Conservation (phyloP, 1,140 invertebrate species). For the Vollenhovia emeryi region DNA sequence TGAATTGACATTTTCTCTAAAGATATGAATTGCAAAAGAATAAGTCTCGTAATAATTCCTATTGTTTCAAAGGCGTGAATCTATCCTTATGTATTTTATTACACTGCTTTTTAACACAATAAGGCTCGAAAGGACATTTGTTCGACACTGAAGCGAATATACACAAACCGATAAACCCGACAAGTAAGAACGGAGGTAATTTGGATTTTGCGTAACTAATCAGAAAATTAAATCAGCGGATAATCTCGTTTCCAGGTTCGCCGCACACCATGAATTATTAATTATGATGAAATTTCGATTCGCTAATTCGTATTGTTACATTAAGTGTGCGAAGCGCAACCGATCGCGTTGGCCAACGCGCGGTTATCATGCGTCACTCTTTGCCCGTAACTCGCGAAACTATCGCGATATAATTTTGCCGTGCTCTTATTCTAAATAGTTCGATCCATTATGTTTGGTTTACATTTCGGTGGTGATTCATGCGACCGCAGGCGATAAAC, state of each 20-base stretch:
- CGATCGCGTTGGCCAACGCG: background rate
- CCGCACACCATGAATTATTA: constrained; percentile 9
- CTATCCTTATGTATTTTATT: background rate
- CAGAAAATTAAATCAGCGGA: background rate
- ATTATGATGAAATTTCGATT: constrained; percentile 39
- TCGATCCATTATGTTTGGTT: constrained; percentile 34
- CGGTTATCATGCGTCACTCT: background rate
- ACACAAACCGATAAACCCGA: background rate
- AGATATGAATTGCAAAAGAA: background rate
- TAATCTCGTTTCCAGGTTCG: constrained; percentile 7
- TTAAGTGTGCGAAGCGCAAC: background rate
- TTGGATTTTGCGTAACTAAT: constrained; percentile 11
- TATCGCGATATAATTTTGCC: constrained; percentile 31
- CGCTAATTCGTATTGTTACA: constrained; percentile 16
- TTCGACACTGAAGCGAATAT: background rate
- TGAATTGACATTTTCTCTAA: background rate
- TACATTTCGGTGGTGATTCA: constrained; percentile 43
- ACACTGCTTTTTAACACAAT: background rate
- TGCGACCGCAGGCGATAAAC: constrained; percentile 20
- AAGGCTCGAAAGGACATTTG: background rate
- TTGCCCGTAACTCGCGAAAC: constrained; percentile 2
- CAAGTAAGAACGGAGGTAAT: background rate
- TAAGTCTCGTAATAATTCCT: background rate
- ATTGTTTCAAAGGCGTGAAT: background rate
- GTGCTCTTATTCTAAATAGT: constrained; percentile 24